Evolutionary conservation across 2,797 vertebrate genomes (phyloP).

Genomic region (Euphonia xanthogaster): DNA sequence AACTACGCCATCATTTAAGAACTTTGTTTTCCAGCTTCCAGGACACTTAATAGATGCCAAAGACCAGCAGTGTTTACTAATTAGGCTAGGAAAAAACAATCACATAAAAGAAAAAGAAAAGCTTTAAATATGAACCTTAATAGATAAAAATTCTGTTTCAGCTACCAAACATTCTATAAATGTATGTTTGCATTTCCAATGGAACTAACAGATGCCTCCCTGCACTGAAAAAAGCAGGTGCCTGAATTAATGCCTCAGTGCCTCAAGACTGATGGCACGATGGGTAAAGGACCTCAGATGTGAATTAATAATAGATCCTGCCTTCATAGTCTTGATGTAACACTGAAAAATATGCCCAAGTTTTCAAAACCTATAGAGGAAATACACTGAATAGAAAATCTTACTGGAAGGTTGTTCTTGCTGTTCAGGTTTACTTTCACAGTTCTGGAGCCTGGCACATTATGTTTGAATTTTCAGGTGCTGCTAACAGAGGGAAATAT

Average conservation of each 20-base stretch:
- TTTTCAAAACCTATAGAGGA: background rate
- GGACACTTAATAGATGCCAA: background rate
- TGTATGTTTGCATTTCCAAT: background rate
- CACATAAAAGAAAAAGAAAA: background rate
- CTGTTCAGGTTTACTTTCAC: background rate
- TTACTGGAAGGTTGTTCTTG: background rate
- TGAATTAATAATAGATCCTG: background rate
- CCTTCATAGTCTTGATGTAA: background rate
- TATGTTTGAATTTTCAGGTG: background rate
- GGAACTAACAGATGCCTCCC: background rate
- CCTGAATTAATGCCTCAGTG: background rate
- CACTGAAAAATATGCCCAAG: background rate
- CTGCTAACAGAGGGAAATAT: background rate
- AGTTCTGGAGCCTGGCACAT: background rate
- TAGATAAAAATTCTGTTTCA: background rate
- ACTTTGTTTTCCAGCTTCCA: background rate
- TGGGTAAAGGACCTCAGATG: background rate
- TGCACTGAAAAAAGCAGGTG: background rate
- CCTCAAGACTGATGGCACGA: background rate
- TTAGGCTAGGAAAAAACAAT: background rate
- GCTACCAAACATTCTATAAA: background rate
- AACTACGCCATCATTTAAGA: background rate
- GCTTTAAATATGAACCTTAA: background rate
- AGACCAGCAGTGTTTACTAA: background rate
- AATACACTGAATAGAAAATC: background rate